phyloP scores from a whole-genome alignment of 2,888 invertebrate species.

The Sarcophaga carnaria region DNA sequence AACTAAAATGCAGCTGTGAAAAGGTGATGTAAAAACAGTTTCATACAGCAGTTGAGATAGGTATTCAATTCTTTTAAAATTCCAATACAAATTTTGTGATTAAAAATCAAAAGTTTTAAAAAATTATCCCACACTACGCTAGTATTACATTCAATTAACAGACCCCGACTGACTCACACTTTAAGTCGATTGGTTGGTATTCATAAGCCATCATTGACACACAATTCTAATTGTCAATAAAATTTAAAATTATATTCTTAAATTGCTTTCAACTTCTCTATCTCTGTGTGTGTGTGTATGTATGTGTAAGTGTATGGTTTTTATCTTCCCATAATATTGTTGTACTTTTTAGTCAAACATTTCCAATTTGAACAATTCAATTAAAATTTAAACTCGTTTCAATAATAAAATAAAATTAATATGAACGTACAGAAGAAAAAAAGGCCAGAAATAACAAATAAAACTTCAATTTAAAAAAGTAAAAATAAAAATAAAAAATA shows the following conservation, averaged over 20 bases:
- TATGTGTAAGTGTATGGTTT: background rate
- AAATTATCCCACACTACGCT: too few relatives aligned
- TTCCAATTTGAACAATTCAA: constrained; percentile 59
- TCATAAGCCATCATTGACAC: constrained; percentile 74
- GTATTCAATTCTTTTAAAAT: too few relatives aligned
- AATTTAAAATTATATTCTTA: constrained; percentile 67
- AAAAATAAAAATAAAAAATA: constrained; percentile 35
- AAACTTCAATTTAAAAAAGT: background rate
- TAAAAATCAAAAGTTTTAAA: too few relatives aligned
- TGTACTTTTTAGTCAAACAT: constrained; percentile 14
- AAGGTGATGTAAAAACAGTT: too few relatives aligned
- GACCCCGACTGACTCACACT: background rate
- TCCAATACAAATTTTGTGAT: too few relatives aligned
- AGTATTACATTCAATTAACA: too few relatives aligned
- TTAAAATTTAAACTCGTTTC: constrained; percentile 64
- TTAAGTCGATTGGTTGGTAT: constrained; percentile 19
- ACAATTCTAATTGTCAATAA: constrained; percentile 79
- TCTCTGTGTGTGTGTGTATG: background rate
- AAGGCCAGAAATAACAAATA: constrained; percentile 1
- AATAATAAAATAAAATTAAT: constrained; percentile 54
- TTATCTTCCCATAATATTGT: constrained; percentile 53
- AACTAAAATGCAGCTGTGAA: too few relatives aligned
- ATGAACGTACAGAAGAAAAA: background rate
- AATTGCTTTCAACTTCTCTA: constrained; percentile 16
- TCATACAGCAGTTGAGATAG: too few relatives aligned